These are phyloP conservation scores for Epistrophella euchroma DNA, from an alignment of 2,888 invertebrate genomes.

Conservation along the genomic window DNA sequence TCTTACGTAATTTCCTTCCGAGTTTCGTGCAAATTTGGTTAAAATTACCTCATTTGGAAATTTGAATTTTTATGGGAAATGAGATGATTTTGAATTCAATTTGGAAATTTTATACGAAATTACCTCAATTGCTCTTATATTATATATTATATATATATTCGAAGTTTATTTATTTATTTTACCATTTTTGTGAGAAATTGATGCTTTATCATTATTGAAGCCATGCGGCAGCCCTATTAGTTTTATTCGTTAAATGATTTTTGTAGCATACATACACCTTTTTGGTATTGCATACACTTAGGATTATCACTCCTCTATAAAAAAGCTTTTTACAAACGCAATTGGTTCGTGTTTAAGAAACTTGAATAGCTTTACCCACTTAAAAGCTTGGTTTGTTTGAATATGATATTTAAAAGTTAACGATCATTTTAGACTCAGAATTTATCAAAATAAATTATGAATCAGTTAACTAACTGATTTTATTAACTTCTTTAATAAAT, in stretches of 20 bases:
- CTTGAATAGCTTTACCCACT: background rate
- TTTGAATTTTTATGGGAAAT: too few species aligned
- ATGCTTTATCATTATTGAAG: background rate
- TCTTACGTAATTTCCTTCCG: too few species aligned
- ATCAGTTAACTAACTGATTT: background rate
- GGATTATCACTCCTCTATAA: background rate
- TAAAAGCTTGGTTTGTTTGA: background rate
- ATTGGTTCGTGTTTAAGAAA: background rate
- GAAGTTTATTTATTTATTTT: too few species aligned
- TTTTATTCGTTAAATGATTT: background rate
- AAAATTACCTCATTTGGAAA: too few species aligned
- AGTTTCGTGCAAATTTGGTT: too few species aligned
- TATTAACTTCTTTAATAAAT: background rate
- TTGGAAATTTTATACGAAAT: too few species aligned
- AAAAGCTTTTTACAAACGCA: background rate
- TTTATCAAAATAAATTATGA: background rate
- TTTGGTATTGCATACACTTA: constrained; percentile 3
- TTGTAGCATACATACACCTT: background rate
- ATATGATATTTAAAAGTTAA: background rate
- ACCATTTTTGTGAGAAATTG: too few species aligned
- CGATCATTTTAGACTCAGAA: background rate
- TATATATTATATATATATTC: too few species aligned
- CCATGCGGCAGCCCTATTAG: background rate
- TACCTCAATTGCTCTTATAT: too few species aligned
- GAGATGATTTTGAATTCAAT: too few species aligned